Evolutionary conservation across 2,113 vertebrate genomes (phyloP).

Genomic region (Cygnus atratus): DNA sequence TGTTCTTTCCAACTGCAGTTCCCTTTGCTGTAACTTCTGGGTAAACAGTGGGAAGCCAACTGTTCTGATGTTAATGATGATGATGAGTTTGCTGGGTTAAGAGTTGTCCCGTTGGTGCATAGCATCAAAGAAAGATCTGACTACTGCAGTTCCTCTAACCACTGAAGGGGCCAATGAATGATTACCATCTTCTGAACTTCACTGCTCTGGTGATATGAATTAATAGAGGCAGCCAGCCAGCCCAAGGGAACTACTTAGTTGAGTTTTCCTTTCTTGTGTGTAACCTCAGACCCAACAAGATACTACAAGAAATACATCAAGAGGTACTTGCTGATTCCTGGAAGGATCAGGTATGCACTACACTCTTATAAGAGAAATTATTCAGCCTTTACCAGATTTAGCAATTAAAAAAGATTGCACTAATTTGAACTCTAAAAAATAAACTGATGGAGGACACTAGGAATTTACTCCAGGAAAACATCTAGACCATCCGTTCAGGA

Average conservation of each 20-base stretch:
- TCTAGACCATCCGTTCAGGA: not conserved
- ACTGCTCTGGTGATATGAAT: not conserved
- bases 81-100: not conserved
- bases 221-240: not conserved
- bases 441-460: not conserved
- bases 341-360: not conserved
- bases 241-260: not conserved
- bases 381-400: not conserved
- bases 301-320: not conserved
- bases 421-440: not conserved
- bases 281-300: not conserved
- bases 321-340: not conserved
- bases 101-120: not conserved
- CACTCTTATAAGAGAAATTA: not conserved
- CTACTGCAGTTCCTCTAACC: not conserved
- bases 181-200: not conserved
- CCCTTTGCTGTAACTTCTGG: not conserved
- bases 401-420: not conserved
- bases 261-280: not conserved
- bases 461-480: not conserved
- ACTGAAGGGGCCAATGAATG: not conserved
- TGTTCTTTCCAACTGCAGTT: not conserved
- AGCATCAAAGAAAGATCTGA: not conserved
- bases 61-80: not conserved
- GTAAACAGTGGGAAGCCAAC: not conserved